Evolutionary conservation across 2,888 invertebrate species (phyloP), one percentile per base, ranked within the genome.

Genomic region (Hanleya hanleyi): DNA sequence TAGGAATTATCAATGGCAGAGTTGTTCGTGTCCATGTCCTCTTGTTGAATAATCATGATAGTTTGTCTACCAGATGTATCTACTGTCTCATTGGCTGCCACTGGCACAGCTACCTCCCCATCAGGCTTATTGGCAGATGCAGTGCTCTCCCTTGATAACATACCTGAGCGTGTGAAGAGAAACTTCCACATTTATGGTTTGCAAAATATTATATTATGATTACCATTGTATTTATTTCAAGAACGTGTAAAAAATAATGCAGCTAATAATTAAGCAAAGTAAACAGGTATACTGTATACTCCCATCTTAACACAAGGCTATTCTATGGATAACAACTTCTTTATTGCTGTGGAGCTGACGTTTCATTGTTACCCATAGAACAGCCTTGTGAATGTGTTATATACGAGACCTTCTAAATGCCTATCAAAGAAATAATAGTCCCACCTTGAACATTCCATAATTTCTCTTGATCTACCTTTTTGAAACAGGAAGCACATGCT

Each of bases 21-120:
- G 4, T 18, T 7, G 41, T 41, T 41, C 9, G 18, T 68, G 22
- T 78, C 80, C 12, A 79, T 35, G 18, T 78, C 75, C 61, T 84
- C 85, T 61, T 86, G 85, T 41, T 86, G 85, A 35, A 86, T 86
- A 32, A 87, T 86, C 85, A 87, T 86, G 70, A 87, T 86, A 1
- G 85, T 84, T 62, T 85, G 82, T 4, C 77, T 78, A 33, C 84
- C 83, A 12, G 81, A 67, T 1, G 83, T 36, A 66, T 74, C 75
- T 26, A 75, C 71, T 1, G 78, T 84, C 70, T 84, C 84, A 50
- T 83, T 79, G 33, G 84, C 84, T 15, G 83, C 86, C 3, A 84
- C 82, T 41, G 85, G 81, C 65, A 83, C 82, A 15, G 82, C 77
- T 6, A 84, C 76, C 35, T 77, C 73, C 1, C 81, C 81, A 35